Conservation (phyloP, 2,888 invertebrate species). For the Malacosoma neustria region DNA sequence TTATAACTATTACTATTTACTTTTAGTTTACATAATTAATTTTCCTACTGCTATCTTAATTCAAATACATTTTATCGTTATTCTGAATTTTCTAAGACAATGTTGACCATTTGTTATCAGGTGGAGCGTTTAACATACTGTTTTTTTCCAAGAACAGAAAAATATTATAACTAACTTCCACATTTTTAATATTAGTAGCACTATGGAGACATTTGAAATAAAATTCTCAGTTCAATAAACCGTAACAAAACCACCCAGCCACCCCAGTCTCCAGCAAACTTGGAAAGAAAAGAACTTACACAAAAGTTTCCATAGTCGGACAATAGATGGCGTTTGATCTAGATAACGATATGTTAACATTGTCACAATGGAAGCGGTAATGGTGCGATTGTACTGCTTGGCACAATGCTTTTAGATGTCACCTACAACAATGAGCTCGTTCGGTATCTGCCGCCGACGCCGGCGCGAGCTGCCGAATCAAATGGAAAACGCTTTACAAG, state of each 20-base stretch:
- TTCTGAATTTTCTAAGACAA: too few species aligned
- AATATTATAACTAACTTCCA: too few species aligned
- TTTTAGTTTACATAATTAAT: too few species aligned
- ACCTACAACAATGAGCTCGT: conserved; percentile 61
- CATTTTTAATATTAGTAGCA: too few species aligned
- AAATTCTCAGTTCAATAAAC: conserved; percentile 23
- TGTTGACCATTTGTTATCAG: too few species aligned
- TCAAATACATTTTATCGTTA: too few species aligned
- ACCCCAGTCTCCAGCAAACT: conserved; percentile 30
- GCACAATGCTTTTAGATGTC: conserved; percentile 71
- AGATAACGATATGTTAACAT: conserved; percentile 74
- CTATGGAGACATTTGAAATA: too few species aligned
- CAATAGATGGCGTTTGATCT: conserved; percentile 73
- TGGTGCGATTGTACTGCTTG: conserved; percentile 66
- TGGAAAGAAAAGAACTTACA: conserved; percentile 44
- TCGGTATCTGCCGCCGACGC: conserved; percentile 57
- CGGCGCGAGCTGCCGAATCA: conserved; percentile 53
- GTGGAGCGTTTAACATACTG: too few species aligned
- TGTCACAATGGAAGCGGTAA: conserved; percentile 70
- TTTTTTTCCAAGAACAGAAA: too few species aligned
- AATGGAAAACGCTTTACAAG: conserved; percentile 37
- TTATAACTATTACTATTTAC: too few species aligned
- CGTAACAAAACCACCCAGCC: conserved; percentile 33
- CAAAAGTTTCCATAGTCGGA: conserved; percentile 54
- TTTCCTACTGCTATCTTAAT: too few species aligned